Conservation (phyloP, 2,888 invertebrate species). For the Eilema sororculum region DNA sequence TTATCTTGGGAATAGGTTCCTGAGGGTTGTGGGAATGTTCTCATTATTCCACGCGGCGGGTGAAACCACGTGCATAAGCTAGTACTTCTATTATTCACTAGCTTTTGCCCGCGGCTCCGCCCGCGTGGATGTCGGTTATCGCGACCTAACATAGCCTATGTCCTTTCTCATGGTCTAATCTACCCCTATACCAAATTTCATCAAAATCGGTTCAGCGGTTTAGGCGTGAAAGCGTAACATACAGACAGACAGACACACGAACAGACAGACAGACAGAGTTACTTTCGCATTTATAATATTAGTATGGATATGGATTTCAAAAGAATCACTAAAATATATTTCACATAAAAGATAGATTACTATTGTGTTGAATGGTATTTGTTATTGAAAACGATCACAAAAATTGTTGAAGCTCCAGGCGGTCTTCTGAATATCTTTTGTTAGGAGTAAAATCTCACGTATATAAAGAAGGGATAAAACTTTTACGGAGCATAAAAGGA, state of each 20-base stretch:
- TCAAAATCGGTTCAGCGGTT: too few relatives aligned
- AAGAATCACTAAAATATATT: conserved; percentile 4
- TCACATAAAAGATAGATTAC: conserved; percentile 38
- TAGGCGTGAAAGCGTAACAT: too few relatives aligned
- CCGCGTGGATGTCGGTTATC: too few relatives aligned
- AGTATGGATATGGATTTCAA: too few relatives aligned
- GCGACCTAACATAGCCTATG: too few relatives aligned
- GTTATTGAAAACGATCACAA: conserved; percentile 50
- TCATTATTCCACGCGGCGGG: neutral
- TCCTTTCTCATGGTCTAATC: too few relatives aligned
- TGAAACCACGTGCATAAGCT: neutral
- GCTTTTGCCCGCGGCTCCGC: too few relatives aligned
- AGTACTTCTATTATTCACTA: neutral
- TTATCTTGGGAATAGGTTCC: neutral
- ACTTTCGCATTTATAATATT: too few relatives aligned
- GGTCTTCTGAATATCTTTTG: conserved; percentile 50
- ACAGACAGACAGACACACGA: too few relatives aligned
- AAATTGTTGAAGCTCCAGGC: conserved; percentile 38
- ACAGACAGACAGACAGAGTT: too few relatives aligned
- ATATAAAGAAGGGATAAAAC: conserved; percentile 69
- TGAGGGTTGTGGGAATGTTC: neutral
- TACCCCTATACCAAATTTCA: too few relatives aligned
- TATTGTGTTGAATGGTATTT: conserved; percentile 34
- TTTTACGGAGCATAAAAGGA: conserved; percentile 77
- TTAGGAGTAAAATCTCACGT: conserved; percentile 49